phyloP scores from a whole-genome alignment of 64 coral and sea anemone genomes.

The Montipora efflorescens region DNA sequence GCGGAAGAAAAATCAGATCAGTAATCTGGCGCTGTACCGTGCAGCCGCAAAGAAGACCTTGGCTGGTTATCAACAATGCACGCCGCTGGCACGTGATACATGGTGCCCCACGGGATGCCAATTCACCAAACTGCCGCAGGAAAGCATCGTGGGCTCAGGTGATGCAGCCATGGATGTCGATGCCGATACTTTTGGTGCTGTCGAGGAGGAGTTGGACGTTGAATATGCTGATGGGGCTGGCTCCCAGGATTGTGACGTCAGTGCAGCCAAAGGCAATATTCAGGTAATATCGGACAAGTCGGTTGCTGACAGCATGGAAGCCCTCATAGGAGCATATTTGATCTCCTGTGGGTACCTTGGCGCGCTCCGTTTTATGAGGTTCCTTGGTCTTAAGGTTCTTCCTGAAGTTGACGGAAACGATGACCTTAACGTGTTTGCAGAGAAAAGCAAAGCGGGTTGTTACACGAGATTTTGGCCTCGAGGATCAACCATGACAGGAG shows the following conservation, averaged over 20 bases:
- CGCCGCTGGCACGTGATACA: conserved; percentile 45
- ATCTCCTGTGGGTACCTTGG: conserved; percentile 84
- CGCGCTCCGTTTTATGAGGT: conserved; percentile 85
- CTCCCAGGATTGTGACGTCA: neutral
- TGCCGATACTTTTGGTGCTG: neutral
- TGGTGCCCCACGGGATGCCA: conserved; percentile 78
- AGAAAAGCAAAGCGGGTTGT: neutral
- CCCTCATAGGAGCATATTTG: conserved; percentile 91
- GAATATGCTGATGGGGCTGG: neutral
- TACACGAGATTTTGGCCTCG: conserved; percentile 31
- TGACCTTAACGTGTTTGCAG: neutral
- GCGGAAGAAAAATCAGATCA: conserved; percentile 77
- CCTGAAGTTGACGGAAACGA: neutral
- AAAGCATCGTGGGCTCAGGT: neutral
- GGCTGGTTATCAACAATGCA: conserved; percentile 73
- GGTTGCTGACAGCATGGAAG: conserved; percentile 91
- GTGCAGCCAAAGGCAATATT: neutral
- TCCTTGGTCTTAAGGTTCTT: conserved; percentile 75
- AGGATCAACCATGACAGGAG: neutral
- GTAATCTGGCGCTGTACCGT: conserved; percentile 79
- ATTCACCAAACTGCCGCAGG: neutral
- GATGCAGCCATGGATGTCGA: neutral
- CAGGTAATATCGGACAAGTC: conserved; percentile 91
- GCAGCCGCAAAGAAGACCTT: conserved; percentile 45
- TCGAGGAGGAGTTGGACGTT: neutral